phyloP scores from a whole-genome alignment of 2,888 invertebrate species.

The Cheilosia pagana region DNA sequence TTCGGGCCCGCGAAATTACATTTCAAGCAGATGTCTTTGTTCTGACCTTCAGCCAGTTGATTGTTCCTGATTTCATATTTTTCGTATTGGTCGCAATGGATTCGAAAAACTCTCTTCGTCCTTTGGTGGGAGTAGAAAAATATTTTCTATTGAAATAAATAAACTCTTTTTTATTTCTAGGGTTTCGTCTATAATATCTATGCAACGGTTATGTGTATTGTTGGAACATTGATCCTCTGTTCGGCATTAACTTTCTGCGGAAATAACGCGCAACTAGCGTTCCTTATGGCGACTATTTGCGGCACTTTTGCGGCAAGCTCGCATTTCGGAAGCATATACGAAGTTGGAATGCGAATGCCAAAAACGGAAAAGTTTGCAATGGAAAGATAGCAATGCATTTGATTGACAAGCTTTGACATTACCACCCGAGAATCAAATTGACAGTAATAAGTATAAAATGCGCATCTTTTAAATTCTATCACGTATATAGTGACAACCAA shows the following conservation, averaged over 20 bases:
- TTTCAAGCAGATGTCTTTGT: background rate
- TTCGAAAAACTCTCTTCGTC: slow-evolving; percentile 24
- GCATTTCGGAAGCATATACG: slow-evolving; percentile 33
- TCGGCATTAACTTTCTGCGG: slow-evolving; percentile 8
- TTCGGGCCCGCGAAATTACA: background rate
- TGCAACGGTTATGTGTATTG: background rate
- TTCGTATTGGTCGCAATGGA: slow-evolving; percentile 2
- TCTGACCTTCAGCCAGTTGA: background rate
- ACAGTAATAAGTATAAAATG: background rate
- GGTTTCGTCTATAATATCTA: slow-evolving; percentile 10
- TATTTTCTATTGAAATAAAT: too few relatives aligned
- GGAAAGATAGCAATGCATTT: background rate
- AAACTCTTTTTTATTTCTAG: slow-evolving; percentile 12
- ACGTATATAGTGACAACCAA: background rate
- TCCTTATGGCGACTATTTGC: background rate
- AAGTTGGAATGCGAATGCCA: slow-evolving; percentile 26
- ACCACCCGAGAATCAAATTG: background rate
- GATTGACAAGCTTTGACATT: background rate
- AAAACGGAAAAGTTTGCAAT: slow-evolving; percentile 1
- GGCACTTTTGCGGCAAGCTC: background rate
- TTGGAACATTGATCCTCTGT: slow-evolving; percentile 1
- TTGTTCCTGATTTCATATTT: slow-evolving; percentile 23
- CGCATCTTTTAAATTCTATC: background rate
- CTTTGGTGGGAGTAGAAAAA: slow-evolving; percentile 12
- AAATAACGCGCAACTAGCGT: background rate